Percentiles rank a stretch among this genome's conserved stretches.
Conservation (phyloP, 2,888 invertebrate species). For the Schrankia costaestrigalis region DNA sequence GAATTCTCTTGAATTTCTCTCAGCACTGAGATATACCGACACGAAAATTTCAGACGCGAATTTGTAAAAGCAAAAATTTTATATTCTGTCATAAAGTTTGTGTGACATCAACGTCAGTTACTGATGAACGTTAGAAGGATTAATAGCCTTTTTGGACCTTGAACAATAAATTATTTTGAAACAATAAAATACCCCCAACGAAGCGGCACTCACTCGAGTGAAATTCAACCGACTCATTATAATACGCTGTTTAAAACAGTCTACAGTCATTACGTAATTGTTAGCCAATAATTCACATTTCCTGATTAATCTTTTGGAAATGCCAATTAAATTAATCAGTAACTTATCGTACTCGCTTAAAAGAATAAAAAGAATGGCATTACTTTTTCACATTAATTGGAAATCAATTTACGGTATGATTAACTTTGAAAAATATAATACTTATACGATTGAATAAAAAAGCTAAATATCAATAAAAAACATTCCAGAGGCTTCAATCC, state of each 20-base stretch:
- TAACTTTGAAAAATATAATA: no score
- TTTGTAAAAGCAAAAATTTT: no score
- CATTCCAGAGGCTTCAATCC: no score
- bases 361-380: no score
- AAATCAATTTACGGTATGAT: no score
- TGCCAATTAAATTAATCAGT: no score
- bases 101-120: conserved; percentile 11
- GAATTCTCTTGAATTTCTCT: conserved; percentile 5
- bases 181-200: conserved; percentile 17
- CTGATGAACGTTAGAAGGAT: conserved; percentile 13
- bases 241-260: conserved; percentile 24
- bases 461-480: no score
- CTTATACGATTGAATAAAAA: no score
- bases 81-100: no score
- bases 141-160: conserved; percentile 11
- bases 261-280: conserved; percentile 17
- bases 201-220: conserved; percentile 11
- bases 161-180: conserved; percentile 28
- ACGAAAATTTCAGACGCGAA: no score
- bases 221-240: conserved; percentile 23
- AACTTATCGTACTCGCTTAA: no score
- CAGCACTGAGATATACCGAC: conserved; percentile 1
- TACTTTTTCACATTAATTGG: no score
- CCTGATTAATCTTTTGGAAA: conserved; percentile 7
- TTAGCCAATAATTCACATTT: conserved; percentile 22